Evolutionary conservation across 2,797 vertebrate genomes (phyloP).

Genomic region (Iguana delicatissima): DNA sequence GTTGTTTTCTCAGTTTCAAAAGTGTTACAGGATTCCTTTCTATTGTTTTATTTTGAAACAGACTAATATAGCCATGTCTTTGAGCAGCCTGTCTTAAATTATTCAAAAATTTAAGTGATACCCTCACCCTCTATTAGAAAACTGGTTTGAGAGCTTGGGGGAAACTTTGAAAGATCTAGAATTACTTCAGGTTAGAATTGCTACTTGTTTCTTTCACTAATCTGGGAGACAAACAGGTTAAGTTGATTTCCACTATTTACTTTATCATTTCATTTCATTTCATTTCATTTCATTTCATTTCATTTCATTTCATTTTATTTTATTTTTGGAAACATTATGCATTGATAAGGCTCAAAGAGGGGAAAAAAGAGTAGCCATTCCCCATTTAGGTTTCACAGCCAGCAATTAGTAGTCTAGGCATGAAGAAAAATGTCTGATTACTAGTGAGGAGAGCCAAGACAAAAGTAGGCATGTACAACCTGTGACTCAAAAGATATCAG

Average conservation of each 20-base stretch:
- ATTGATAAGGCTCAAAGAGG: conserved; percentile 4
- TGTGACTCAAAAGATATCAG: neutral
- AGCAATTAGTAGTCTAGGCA: neutral
- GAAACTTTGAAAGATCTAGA: neutral
- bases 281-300: too few relatives aligned
- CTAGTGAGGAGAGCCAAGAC: neutral
- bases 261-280: too few relatives aligned
- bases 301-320: too few relatives aligned
- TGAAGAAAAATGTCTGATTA: neutral
- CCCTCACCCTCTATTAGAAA: neutral
- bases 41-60: too few relatives aligned
- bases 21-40: too few relatives aligned
- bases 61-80: too few relatives aligned
- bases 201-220: neutral
- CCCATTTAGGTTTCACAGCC: conserved; percentile 16
- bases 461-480: neutral
- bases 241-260: neutral
- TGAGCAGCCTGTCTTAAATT: neutral
- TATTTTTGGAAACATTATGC: neutral
- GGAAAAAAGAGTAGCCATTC: neutral
- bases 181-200: neutral
- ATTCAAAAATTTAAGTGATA: neutral
- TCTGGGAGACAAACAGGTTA: neutral
- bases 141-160: neutral
- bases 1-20: too few relatives aligned